phyloP scores from a whole-genome alignment of 2,888 invertebrate species.

The Drosophila neonasuta region DNA sequence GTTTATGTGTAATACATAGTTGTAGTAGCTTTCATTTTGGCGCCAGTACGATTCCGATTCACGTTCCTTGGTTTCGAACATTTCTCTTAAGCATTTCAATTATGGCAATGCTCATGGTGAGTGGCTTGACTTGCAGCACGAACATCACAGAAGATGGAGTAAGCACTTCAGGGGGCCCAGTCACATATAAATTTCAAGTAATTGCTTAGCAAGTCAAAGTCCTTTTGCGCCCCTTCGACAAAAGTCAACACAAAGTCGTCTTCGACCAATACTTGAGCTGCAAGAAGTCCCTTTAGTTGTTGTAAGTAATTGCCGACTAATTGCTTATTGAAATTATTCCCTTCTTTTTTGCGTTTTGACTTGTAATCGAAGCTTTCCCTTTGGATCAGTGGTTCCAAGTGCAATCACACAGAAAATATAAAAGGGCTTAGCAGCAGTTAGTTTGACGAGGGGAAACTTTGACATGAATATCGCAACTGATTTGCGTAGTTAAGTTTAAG shows the following conservation, averaged over 20 bases:
- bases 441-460: slow-evolving; percentile 14
- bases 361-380: slow-evolving; percentile 36
- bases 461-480: slow-evolving; percentile 19
- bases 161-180: slow-evolving; percentile 52
- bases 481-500: slow-evolving; percentile 16
- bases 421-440: slow-evolving; percentile 23
- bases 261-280: slow-evolving; percentile 6
- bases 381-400: slow-evolving; percentile 25
- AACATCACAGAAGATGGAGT: slow-evolving; percentile 22
- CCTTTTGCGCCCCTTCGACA: slow-evolving; percentile 36
- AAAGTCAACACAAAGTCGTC: slow-evolving; percentile 51
- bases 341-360: slow-evolving; percentile 18
- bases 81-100: slow-evolving; percentile 67
- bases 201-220: slow-evolving; percentile 63
- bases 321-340: slow-evolving; percentile 71
- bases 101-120: slow-evolving; percentile 55
- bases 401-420: slow-evolving; percentile 28
- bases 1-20: slow-evolving; percentile 63
- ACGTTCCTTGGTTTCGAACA: slow-evolving; percentile 44
- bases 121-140: slow-evolving; percentile 25
- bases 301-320: slow-evolving; percentile 74
- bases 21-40: slow-evolving; percentile 49
- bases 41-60: slow-evolving; percentile 34
- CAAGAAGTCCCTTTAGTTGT: slow-evolving; percentile 61
- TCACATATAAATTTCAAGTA: slow-evolving; percentile 75